Evolutionary conservation across 2,113 vertebrate genomes (phyloP), one percentile per base, ranked within the genome.

Genomic region (Columbina picui): DNA sequence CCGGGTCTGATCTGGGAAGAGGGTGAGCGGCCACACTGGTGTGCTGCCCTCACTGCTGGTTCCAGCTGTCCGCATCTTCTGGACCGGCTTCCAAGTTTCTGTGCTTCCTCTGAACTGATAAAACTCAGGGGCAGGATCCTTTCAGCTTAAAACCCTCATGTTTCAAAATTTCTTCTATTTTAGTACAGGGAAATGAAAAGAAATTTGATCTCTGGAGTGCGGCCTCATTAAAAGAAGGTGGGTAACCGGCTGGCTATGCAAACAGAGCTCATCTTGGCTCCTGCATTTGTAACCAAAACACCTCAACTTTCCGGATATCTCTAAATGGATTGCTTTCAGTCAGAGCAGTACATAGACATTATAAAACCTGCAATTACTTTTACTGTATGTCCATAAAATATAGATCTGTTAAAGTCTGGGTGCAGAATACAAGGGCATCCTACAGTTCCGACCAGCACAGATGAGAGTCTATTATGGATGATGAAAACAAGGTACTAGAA

Each of bases 401-500:
- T 84, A 93, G 94, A 97, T 91, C 96, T 97, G 94, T 96, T 93
- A 93, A 96, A 97, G 92, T 96, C 97, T 97, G 93, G 93, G 89
- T 85, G 91, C 83, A 91, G 90, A 98, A 97, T 94, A 92, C 91
- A 94, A 1, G n/a, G 94, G 70, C 69, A 5, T 96, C 74, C 84
- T 90, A 92, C 83, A 92, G 77, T 97, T 97, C 96, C 63, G 92
- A 97, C 95, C 91, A 96, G 94, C 19, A n/a, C 59, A 97, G 71
- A 97, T 97, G 93, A 96, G 93, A 94, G 95, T 89, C 93, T 97
- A 87, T 96, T 96, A 97, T 30, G 84, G 95, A 96, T 94, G 94
- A 96, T 96, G 95, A 97, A 98, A 97, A 96, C 95, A 98, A 95
- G 69, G 80, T 93, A 97, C 91, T 97, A 94, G 97, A 85, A 97